phyloP scores from a whole-genome alignment of 2,113 vertebrate genomes.

The Labeo catla region DNA sequence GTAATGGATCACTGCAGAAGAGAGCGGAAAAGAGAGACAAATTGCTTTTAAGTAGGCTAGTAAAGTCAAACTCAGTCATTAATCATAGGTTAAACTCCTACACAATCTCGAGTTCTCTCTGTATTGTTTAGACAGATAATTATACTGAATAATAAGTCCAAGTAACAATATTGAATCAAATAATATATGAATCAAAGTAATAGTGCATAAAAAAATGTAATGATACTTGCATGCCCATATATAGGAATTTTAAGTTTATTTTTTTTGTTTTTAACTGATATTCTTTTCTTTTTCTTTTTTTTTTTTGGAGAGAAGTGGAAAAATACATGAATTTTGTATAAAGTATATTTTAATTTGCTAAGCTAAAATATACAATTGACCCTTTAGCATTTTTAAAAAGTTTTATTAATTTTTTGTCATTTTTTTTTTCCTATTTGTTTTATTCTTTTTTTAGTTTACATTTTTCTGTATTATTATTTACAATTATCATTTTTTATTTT shows the following conservation, averaged over 20 bases:
- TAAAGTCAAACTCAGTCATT: neutral
- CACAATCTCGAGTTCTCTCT: neutral
- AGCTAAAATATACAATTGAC: neutral
- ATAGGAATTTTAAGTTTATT: neutral
- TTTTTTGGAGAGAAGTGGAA: neutral
- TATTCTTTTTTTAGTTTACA: too few species aligned
- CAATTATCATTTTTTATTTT: too few species aligned
- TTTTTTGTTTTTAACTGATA: neutral
- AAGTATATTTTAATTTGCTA: neutral
- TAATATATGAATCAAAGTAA: neutral
- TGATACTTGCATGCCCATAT: neutral
- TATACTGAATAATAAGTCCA: neutral
- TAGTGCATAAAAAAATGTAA: neutral
- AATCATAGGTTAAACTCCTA: neutral
- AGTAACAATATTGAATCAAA: neutral
- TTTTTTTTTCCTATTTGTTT: neutral
- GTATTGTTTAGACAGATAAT: neutral
- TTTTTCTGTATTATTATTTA: too few species aligned
- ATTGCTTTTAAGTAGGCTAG: neutral
- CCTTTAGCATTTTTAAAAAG: neutral
- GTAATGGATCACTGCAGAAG: constrained; percentile 81
- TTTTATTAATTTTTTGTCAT: neutral
- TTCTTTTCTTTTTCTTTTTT: neutral
- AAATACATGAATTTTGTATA: neutral
- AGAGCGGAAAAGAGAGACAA: constrained; percentile 18